Base-by-base conservation (phyloP, 2,113 vertebrate species). In the Cromileptes altivelis region DNA sequence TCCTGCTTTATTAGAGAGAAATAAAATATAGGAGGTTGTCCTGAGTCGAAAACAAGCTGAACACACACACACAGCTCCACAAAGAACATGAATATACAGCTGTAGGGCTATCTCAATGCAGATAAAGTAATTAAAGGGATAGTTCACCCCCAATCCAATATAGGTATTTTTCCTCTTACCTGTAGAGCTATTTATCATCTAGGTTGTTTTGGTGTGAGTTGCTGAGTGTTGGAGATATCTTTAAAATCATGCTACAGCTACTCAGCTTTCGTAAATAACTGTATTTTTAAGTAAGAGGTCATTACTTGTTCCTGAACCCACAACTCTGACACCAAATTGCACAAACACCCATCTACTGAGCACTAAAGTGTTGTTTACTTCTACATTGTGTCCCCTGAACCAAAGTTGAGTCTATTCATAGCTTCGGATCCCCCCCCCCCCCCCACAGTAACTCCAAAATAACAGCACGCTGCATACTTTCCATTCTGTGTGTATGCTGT, bases 331-430 rank as follows among this genome's bases (percentile, higher is more conserved):
- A 56, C 21, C 23, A 42, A 61, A 61, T 67, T 58, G 23, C 69
- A 73, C 1, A 72, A 37, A 70, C 47, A 40, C 49, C 47, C 27
- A 9, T 56, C 2, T 12, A 25, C 45, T 73, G 21, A 74, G 19
- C 60, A 65, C 27, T 33, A 3, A 70, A 80, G 67, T 37, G 33
- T 50, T 87, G 0, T 82, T 83, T 86, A 81, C 45, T 3, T 57
- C 40, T 60, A 15, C 45, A n/a, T 37, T 37, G 33, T 25, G 53
- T 70, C 52, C 56, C 42, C 21, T 50, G 30, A n/a, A 50, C 65
- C 80, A 73, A 68, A 56, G 27, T 17, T 67, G 42, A 78, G 52
- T 82, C 79, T 86, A 81, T 87, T 89, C 69, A 64, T 57, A 79
- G 58, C 45, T 47, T 69, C 17, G 47, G 61, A 21, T 25, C 45